Base-by-base conservation (phyloP, 2,797 vertebrate genomes). In the Leptoclinus maculatus region DNA sequence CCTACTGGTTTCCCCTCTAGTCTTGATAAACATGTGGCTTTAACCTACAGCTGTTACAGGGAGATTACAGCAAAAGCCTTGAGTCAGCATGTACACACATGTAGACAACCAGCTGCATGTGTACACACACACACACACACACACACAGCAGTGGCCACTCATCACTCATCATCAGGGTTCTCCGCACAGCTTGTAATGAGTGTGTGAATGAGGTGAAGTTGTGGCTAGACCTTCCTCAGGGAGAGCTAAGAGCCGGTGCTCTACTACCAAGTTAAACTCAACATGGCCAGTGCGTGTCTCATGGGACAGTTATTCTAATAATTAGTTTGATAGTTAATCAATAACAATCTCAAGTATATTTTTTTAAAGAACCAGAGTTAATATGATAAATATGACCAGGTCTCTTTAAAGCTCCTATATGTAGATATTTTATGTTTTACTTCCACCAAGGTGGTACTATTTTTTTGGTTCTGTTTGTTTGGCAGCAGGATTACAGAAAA, bases 1-100 rank as follows among this genome's bases (percentile, higher is more conserved):
- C 59, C 69, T 10, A 32, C 82, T 74, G 76, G 69, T 83, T 80
- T 25, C 79, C 79, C 74, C 74, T 53, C 25, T n/a, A 12, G 38
- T 63, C 58, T 71, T 66, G 70, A 87, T 89, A 92, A 92, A 93
- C 87, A 92, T 92, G 90, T 85, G 92, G 90, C 78, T 87, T 56
- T 47, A 83, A 85, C 23, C 54, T 90, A 63, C 90, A 92, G 90
- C 91, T 92, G 89, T 79, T 87, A 27, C 36, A 66, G 69, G 36
- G 78, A 84, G 84, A 88, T 90, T 89, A 88, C 65, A 68, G 73
- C 63, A 36, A 87, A 89, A 79, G 75, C 78, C 68, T 67, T 67
- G 79, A 89, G 91, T 92, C 91, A 92, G 88, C 87, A 78, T 78
- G 38, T 75, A 56, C 66, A 76, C 66, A 69, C 12, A 32, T 63